Base-by-base conservation (phyloP, 2,888 invertebrate species). In the Malachius bipustulatus region DNA sequence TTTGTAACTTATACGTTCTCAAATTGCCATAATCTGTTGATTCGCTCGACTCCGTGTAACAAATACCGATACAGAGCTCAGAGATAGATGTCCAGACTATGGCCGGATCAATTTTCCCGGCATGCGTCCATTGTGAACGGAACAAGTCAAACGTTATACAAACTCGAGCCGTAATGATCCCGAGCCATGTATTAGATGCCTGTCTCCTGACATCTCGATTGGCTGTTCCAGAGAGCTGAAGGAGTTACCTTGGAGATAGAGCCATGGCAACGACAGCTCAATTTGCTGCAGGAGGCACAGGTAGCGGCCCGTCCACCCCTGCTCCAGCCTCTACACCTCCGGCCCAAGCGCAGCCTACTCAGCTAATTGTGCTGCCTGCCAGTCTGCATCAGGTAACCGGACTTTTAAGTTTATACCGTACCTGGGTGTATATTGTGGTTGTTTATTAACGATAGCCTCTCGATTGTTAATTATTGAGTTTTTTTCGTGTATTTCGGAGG, bases 241-340 rank as follows among this genome's bases (percentile, higher is more conserved):
- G 58, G 55, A 54, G 61, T 60, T 60, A 57, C 56, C 59, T 57
- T 56, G 61, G 63, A 55, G 56, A 61, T 56, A 55, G 43, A 50
- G 52, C 53, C 62, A 63, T 62, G 63, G 63, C 60, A 71, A 72
- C 43, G 64, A 69, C 62, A 68, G 72, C 55, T 69, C 73, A 34
- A 66, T 73, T 39, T 67, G 71, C 55, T 69, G 70, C 58, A 69
- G 64, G 0, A 65, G 70, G 39, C 62, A 61, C 31, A 69, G 69
- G 55, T 70, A 70, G 57, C 65, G 70, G 55, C 51, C 59, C 57
- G 53, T 60, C 61, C 51, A 62, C 57, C 45, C 60, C 59, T 37
- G 55, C 59, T 42, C 60, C 62, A 38, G 59, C 61, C 43, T 56
- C 59, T 41, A 58, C 61, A 46, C 62, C 62, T 47, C 60, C 63